Percentiles rank a stretch among this genome's conserved stretches.
These are phyloP conservation scores for Apocrypta bakeri DNA, from an alignment of 1,140 invertebrate species.

Conservation along the genomic window DNA sequence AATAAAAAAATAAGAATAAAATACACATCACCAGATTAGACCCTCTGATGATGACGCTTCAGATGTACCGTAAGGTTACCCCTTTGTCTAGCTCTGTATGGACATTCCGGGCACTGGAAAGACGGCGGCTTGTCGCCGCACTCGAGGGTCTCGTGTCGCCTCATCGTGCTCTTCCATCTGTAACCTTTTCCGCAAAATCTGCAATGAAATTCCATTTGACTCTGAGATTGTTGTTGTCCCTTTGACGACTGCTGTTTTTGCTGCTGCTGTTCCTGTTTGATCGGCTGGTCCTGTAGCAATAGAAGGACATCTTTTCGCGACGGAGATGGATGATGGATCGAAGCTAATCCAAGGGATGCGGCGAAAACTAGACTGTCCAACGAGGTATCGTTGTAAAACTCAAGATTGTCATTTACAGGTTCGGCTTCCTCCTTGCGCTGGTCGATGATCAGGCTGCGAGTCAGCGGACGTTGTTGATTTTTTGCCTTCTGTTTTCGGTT, in stretches of 20 bases:
- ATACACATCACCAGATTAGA: neutral
- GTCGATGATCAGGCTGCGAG: constrained; percentile 57
- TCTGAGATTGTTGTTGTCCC: constrained; percentile 74
- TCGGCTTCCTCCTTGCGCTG: constrained; percentile 55
- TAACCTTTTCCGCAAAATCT: constrained; percentile 87
- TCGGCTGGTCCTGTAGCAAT: constrained; percentile 52
- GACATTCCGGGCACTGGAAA: constrained; percentile 87
- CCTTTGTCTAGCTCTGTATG: constrained; percentile 85
- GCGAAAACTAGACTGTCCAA: constrained; percentile 69
- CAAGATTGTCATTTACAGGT: constrained; percentile 21
- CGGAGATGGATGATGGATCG: constrained; percentile 63
- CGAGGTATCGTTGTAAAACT: constrained; percentile 54
- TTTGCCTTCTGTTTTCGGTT: constrained; percentile 39
- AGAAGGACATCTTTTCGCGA: constrained; percentile 61
- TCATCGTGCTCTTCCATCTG: constrained; percentile 87
- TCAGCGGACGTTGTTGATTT: constrained; percentile 48
- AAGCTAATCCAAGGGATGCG: constrained; percentile 69
- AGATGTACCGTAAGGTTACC: constrained; percentile 87
- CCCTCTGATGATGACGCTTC: constrained; percentile 81
- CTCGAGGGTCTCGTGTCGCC: constrained; percentile 88
- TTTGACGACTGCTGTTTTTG: constrained; percentile 54
- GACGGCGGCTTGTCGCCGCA: constrained; percentile 89
- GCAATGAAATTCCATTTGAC: constrained; percentile 78
- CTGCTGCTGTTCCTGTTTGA: neutral
- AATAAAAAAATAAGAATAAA: constrained; percentile 25